Percentiles rank a stretch among this genome's conserved stretches.
These are phyloP conservation scores for Apogon talboti DNA, from an alignment of 2,797 vertebrate species.

Conservation along the genomic window DNA sequence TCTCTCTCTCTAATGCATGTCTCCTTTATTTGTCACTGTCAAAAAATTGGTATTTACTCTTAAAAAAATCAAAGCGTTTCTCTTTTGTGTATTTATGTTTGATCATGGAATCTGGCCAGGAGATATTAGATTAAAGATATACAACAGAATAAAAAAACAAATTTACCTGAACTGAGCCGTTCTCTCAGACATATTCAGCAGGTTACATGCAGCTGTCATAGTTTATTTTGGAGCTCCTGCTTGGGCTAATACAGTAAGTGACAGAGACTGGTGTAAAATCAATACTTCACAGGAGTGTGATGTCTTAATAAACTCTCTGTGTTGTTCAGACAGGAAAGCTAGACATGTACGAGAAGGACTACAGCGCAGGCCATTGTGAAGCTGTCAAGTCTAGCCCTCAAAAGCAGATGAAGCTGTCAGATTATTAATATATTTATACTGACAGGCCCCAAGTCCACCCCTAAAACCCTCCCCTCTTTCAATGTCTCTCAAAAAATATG, in stretches of 20 bases:
- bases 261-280: constrained; percentile 82
- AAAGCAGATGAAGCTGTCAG: constrained; percentile 90
- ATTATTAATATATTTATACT: constrained; percentile 90
- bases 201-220: constrained; percentile 77
- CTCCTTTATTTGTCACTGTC: constrained; percentile 57
- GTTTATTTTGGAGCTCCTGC: constrained; percentile 74
- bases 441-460: constrained; percentile 78
- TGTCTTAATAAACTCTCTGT: constrained; percentile 88
- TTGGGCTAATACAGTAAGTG: constrained; percentile 80
- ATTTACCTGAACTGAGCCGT: constrained; percentile 60
- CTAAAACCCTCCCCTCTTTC: constrained; percentile 79
- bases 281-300: constrained; percentile 85
- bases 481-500: constrained; percentile 81
- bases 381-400: constrained; percentile 85
- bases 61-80: constrained; percentile 43
- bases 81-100: constrained; percentile 44
- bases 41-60: constrained; percentile 40
- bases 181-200: constrained; percentile 68
- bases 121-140: constrained; percentile 64
- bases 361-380: constrained; percentile 85
- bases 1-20: constrained; percentile 28
- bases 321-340: constrained; percentile 82
- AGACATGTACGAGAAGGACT: constrained; percentile 82
- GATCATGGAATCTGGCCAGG: constrained; percentile 56
- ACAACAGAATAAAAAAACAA: constrained; percentile 54